Conservation (phyloP, 2,888 invertebrate genomes). For the Acleris laterana region DNA sequence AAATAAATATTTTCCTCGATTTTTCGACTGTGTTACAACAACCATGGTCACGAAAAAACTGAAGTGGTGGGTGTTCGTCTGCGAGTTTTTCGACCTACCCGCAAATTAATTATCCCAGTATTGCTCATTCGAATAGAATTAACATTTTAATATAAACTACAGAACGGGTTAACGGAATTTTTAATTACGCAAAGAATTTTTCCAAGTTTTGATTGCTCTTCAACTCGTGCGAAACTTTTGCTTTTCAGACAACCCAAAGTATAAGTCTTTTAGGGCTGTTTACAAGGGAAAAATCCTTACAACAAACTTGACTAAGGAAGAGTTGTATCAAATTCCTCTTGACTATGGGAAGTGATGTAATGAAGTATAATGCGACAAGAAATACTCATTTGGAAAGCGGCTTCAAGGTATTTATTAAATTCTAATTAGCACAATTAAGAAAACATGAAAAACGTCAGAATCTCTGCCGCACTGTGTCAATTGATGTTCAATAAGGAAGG, state of each 20-base stretch:
- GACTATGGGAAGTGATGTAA: constrained; percentile 2
- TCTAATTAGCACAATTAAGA: too few species aligned
- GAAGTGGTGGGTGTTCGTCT: too few species aligned
- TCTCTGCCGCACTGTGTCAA: too few species aligned
- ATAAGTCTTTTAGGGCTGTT: constrained; percentile 63
- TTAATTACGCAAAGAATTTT: constrained; percentile 68
- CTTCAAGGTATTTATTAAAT: not conserved
- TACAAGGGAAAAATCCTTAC: constrained; percentile 56
- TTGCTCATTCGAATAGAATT: constrained; percentile 4
- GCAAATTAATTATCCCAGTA: too few species aligned
- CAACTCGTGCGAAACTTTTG: constrained; percentile 60
- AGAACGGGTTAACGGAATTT: constrained; percentile 43
- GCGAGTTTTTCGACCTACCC: too few species aligned
- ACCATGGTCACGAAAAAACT: too few species aligned
- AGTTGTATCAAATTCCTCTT: constrained; percentile 19
- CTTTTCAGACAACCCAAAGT: constrained; percentile 53
- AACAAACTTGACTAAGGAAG: constrained; percentile 51
- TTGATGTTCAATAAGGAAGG: too few species aligned
- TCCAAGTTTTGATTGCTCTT: constrained; percentile 64
- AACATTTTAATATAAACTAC: constrained; percentile 19
- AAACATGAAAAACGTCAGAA: too few species aligned
- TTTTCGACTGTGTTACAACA: too few species aligned
- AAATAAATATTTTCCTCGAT: too few species aligned
- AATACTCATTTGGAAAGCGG: not conserved
- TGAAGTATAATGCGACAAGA: not conserved